phyloP scores from a whole-genome alignment of 35 echinoderm and acorn worm species.

The Lytechinus pictus region DNA sequence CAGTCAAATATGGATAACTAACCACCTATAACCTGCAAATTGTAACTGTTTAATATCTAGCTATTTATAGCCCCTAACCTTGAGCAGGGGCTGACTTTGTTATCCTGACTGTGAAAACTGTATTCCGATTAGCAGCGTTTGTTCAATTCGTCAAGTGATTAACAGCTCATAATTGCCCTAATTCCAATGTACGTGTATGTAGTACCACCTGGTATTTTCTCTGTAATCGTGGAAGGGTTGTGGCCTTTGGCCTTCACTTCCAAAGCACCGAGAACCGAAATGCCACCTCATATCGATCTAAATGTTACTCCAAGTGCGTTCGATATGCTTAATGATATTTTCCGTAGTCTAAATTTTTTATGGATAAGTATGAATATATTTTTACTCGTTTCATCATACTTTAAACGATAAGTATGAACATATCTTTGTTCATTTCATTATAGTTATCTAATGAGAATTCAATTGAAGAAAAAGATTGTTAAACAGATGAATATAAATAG shows the following conservation, averaged over 20 bases:
- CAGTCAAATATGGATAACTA: no score
- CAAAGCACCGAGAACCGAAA: neutral
- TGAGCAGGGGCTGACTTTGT: neutral
- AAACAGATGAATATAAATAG: no score
- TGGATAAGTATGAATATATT: no score
- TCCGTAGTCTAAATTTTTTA: no score
- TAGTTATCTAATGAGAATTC: no score
- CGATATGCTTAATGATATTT: no score
- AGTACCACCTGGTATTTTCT: neutral
- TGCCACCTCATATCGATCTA: neutral
- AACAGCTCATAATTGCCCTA: neutral
- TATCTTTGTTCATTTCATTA: no score
- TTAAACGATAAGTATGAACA: no score
- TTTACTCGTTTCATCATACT: no score
- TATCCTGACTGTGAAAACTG: neutral
- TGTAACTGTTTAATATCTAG: neutral
- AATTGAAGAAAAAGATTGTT: no score
- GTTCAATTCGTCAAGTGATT: constrained; percentile 11
- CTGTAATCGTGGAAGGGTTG: neutral
- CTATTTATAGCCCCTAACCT: neutral
- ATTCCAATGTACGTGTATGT: neutral
- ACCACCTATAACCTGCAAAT: no score
- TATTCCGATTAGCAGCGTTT: neutral
- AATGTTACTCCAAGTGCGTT: neutral
- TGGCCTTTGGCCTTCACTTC: neutral